Evolutionary conservation across 2,797 vertebrate genomes (phyloP).

Genomic region (Phylloscopus collybita): DNA sequence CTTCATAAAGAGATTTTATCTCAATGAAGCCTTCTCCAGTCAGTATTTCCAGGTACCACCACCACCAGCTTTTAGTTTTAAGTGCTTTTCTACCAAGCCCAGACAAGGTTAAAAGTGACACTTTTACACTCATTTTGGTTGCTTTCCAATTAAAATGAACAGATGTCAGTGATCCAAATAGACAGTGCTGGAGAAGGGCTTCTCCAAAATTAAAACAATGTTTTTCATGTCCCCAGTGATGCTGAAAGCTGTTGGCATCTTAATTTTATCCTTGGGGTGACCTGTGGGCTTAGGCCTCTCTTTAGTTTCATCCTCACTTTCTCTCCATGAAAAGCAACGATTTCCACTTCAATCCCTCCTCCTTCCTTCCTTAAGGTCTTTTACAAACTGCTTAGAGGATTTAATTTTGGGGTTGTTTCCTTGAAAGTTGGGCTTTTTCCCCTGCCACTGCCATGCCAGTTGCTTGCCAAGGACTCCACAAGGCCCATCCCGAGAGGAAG

Average conservation of each 20-base stretch:
- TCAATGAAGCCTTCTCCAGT: background rate
- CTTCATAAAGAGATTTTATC: background rate
- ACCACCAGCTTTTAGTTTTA: background rate
- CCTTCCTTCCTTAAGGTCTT: background rate
- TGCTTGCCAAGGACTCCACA: background rate
- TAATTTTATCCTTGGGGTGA: background rate
- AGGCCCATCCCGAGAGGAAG: background rate
- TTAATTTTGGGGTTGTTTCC: background rate
- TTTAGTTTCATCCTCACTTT: background rate
- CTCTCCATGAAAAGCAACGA: background rate
- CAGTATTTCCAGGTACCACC: background rate
- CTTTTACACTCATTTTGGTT: background rate
- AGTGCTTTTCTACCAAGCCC: background rate
- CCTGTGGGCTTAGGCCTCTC: background rate
- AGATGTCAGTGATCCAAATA: background rate
- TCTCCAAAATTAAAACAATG: background rate
- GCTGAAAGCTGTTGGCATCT: background rate
- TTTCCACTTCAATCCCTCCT: background rate
- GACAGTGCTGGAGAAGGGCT: background rate
- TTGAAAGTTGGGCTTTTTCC: background rate
- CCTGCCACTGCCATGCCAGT: accelerated
- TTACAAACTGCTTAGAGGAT: background rate
- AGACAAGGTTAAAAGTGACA: background rate
- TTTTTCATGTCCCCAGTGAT: accelerated
- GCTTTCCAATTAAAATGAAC: background rate